phyloP scores from a whole-genome alignment of 2,888 invertebrate genomes.

The Drosophila limbata region DNA sequence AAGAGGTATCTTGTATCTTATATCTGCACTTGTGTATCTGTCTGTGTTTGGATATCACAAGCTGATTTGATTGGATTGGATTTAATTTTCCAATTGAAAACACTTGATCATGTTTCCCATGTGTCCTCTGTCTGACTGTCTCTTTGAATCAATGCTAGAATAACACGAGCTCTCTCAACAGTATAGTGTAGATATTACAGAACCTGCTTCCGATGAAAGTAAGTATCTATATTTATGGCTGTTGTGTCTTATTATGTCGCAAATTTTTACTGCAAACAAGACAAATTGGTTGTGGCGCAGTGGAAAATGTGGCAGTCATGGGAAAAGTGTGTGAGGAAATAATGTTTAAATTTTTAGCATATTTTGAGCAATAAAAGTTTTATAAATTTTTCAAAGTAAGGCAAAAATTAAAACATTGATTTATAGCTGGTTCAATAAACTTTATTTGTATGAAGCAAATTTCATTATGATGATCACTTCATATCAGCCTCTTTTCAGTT shows the following conservation, averaged over 20 bases:
- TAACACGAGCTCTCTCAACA: constrained; percentile 42
- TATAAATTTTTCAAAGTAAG: background rate
- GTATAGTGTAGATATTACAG: constrained; percentile 27
- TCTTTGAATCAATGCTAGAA: constrained; percentile 33
- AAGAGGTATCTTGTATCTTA: constrained; percentile 29
- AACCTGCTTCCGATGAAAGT: background rate
- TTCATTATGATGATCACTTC: no score
- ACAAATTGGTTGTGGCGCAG: constrained; percentile 37
- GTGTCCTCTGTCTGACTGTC: constrained; percentile 9
- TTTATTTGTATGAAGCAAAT: no score
- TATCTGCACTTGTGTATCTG: constrained; percentile 24
- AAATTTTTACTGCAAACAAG: constrained; percentile 12
- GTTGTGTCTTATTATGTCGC: constrained; percentile 51
- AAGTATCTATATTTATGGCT: constrained; percentile 14
- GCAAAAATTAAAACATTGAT: no score
- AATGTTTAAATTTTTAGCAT: no score
- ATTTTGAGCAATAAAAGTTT: background rate
- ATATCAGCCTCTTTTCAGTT: no score
- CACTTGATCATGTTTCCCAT: constrained; percentile 71
- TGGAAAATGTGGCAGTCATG: constrained; percentile 9
- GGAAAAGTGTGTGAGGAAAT: constrained; percentile 4
- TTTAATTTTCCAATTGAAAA: constrained; percentile 83
- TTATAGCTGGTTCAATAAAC: no score
- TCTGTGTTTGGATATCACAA: constrained; percentile 55
- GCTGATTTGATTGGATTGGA: constrained; percentile 81